Evolutionary conservation across 2,797 vertebrate genomes (phyloP).

Genomic region (Nannoperca obscura): DNA sequence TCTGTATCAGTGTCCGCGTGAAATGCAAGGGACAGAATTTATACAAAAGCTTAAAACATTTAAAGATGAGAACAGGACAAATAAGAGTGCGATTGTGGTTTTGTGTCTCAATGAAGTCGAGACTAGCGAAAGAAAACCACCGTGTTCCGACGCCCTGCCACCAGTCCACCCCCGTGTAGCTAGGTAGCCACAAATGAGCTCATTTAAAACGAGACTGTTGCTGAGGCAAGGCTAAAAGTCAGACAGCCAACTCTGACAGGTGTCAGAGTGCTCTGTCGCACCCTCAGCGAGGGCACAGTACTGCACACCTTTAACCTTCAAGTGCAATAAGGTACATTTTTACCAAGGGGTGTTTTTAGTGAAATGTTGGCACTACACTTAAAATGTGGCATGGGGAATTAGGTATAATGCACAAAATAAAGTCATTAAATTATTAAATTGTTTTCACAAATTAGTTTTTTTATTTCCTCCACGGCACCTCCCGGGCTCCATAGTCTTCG

Average conservation of each 20-base stretch:
- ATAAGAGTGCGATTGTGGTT: conserved; percentile 9
- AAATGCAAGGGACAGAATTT: conserved; percentile 7
- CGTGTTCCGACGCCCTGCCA: conserved; percentile 37
- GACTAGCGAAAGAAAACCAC: conserved; percentile 22
- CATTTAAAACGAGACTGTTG: conserved; percentile 69
- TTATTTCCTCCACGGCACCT: background rate
- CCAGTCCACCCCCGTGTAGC: conserved; percentile 60
- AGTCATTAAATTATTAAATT: background rate
- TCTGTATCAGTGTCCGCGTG: background rate
- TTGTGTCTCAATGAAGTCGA: conserved; percentile 17
- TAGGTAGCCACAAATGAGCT: conserved; percentile 78
- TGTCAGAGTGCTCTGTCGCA: conserved; percentile 51
- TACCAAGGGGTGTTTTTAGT: background rate
- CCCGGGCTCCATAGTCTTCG: background rate
- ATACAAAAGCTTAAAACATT: conserved; percentile 6
- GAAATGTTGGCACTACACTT: background rate
- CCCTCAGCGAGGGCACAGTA: conserved; percentile 29
- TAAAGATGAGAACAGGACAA: conserved; percentile 1
- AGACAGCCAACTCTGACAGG: conserved; percentile 66
- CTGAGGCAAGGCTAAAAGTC: conserved; percentile 64
- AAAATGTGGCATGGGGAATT: background rate
- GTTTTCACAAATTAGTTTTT: background rate
- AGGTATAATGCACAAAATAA: background rate
- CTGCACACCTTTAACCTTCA: conserved; percentile 39
- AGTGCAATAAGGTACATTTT: conserved; percentile 17